phyloP scores from a whole-genome alignment of 2,797 vertebrate species.

The Muscicapa comitata region DNA sequence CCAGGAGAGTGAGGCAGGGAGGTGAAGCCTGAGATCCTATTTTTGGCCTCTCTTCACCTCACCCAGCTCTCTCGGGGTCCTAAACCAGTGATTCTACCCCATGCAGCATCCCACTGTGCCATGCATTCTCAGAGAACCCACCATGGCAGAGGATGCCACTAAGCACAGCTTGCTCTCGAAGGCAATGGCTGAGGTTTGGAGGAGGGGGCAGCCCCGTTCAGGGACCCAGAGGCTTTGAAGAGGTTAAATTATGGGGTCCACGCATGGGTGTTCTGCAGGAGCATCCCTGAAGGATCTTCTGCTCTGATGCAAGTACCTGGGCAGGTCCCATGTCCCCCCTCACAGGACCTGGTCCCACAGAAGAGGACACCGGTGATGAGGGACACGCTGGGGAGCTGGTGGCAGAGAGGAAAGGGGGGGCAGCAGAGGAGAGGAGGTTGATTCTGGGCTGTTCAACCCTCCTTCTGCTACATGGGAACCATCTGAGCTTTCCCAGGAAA shows the following conservation, averaged over 20 bases:
- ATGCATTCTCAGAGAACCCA: fast-evolving
- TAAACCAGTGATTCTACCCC: not conserved
- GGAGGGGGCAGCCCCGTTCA: not conserved
- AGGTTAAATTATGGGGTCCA: not conserved
- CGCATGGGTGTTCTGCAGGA: not conserved
- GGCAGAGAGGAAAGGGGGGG: not conserved
- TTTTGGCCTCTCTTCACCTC: not conserved
- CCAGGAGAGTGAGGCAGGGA: not conserved
- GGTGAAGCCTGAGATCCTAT: not conserved
- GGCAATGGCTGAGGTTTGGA: fast-evolving
- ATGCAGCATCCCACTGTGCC: not conserved
- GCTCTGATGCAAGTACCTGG: not conserved
- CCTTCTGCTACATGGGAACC: not conserved
- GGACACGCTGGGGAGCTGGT: not conserved
- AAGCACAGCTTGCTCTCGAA: not conserved
- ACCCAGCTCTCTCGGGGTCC: not conserved
- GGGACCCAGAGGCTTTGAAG: not conserved
- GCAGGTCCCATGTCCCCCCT: not conserved
- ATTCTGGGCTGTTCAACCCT: not conserved
- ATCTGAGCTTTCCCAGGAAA: not conserved
- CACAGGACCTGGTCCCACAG: not conserved
- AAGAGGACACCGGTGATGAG: not conserved
- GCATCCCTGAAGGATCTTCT: not conserved
- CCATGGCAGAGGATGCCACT: not conserved
- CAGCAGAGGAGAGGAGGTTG: not conserved